These are phyloP conservation scores for Carlito syrichta DNA, from an alignment of 2,113 vertebrate species.

Conservation along the genomic window DNA sequence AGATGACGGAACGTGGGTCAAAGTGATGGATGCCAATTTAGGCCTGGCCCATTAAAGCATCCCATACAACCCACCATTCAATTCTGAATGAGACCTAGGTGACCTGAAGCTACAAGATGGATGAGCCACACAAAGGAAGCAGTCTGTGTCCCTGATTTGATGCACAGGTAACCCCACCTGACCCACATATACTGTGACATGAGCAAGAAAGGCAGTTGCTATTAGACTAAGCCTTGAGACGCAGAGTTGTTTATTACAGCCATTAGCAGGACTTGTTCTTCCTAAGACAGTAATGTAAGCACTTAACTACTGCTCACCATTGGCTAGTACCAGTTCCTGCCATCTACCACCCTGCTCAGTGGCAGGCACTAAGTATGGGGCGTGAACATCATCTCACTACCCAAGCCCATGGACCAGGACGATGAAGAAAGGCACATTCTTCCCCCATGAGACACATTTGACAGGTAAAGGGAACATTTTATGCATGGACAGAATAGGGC, in stretches of 20 bases:
- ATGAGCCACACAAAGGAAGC: background rate
- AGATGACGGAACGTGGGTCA: background rate
- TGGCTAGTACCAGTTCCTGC: background rate
- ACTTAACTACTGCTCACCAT: background rate
- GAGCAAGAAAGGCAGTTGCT: background rate
- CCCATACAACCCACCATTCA: background rate
- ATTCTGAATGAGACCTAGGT: background rate
- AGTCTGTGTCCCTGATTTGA: background rate
- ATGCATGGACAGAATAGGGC: background rate
- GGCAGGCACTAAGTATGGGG: background rate
- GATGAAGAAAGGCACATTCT: background rate
- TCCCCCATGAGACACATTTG: background rate
- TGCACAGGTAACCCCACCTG: background rate
- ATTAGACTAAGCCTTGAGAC: background rate
- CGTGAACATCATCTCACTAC: background rate
- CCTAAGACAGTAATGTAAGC: background rate
- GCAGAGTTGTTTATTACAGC: background rate
- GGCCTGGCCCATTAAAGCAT: background rate
- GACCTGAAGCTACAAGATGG: background rate
- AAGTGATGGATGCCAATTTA: background rate
- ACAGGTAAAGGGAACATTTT: background rate
- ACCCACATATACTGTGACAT: background rate
- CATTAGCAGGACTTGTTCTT: background rate
- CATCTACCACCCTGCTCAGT: background rate
- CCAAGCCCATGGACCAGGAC: background rate